Evolutionary conservation across 2,113 vertebrate genomes (phyloP), one percentile per base, ranked within the genome.

Genomic region (Sorex fumeus): DNA sequence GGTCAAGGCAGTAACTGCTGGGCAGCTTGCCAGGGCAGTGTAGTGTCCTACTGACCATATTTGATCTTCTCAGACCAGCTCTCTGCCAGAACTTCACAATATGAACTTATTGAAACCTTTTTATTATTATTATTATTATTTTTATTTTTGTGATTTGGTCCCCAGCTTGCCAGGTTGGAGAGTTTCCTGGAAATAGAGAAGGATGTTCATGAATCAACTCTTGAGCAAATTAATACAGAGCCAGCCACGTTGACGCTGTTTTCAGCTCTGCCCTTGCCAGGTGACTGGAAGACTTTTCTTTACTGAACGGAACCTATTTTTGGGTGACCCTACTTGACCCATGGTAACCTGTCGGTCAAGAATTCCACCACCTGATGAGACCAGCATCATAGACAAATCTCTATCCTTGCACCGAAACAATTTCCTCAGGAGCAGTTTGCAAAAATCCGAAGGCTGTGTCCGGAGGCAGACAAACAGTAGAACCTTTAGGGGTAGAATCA

Each of bases 21-120:
- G 77, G 30, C 67, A 47, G 60, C 30, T 88, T 19, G 23, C 64
- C 77, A 66, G 88, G 83, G 43, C 30, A 11, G 18, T 4, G 6
- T 30, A 60, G 40, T 47, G 76, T 77, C 8, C 76, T 86, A 27
- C 76, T 27, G 64, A 80, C 34, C 5, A 1, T 69, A 43, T 83
- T 64, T 75, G n/a, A 64, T 50, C 28, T 62, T 87, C 75, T n/a
- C 71, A 75, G 74, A 47, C n/a, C 30, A 84, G 18, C 47, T 91
- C 88, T 78, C 84, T 6, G 12, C 57, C 5, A 0, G 0, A 2
- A 2, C 32, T 19, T 53, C 36, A 62, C 36, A 64, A 13, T 6
- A 6, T 21, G 34, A 36, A 16, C 40, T 40, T 28, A 6, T 25
- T 19, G 32, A 64, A 36, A 6, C 16, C n/a, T 64, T 53, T 40